phyloP scores from a whole-genome alignment of 2,888 invertebrate genomes.

The Notodonta dromedarius region DNA sequence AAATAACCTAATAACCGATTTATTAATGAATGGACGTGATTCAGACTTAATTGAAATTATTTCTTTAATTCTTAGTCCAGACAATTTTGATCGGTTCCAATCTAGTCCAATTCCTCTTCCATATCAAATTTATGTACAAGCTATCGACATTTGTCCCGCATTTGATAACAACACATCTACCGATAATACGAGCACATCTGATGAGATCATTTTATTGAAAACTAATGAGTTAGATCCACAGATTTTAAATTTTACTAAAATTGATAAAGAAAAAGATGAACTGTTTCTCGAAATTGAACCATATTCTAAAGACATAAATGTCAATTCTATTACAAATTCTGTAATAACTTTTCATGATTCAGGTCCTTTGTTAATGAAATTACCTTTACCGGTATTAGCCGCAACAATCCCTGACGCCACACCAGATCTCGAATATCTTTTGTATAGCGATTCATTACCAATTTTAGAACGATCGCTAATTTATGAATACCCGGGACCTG shows the following conservation, averaged over 20 bases:
- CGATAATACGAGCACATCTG: background rate
- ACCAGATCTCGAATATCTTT: background rate
- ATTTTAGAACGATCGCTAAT: background rate
- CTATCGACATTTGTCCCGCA: constrained; percentile 1
- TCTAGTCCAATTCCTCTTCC: background rate
- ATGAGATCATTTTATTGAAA: background rate
- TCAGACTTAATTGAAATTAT: background rate
- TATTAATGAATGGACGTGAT: background rate
- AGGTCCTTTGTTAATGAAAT: constrained; percentile 3
- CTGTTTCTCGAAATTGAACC: background rate
- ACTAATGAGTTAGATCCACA: background rate
- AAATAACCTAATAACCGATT: background rate
- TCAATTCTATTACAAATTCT: background rate
- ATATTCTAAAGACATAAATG: background rate
- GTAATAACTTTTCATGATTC: background rate
- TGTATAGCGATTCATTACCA: background rate
- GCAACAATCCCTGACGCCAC: background rate
- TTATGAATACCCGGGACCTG: background rate
- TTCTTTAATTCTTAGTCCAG: background rate
- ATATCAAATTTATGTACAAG: background rate
- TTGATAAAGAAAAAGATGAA: too few species aligned
- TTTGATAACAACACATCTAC: background rate
- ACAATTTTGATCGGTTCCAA: background rate
- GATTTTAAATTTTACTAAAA: background rate
- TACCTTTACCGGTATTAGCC: background rate